Conservation (phyloP, 2,797 vertebrate genomes). For the Euphonia xanthogaster region DNA sequence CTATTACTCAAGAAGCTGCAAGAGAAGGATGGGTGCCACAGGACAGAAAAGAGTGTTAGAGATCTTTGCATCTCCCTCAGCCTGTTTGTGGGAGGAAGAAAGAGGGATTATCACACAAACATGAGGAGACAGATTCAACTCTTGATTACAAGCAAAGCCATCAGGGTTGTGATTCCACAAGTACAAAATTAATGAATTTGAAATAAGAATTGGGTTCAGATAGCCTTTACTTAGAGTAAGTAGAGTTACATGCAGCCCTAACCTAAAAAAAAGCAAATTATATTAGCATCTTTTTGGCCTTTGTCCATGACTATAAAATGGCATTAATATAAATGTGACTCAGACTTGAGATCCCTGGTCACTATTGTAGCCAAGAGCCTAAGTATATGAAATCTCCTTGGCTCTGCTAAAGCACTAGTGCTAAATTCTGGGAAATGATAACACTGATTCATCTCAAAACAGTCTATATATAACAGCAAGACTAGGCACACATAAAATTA, state of each 20-base stretch:
- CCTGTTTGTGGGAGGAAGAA: neutral
- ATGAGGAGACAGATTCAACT: neutral
- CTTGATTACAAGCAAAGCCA: neutral
- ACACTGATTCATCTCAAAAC: constrained; percentile 59
- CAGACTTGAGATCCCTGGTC: constrained; percentile 29
- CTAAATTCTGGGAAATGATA: constrained; percentile 61
- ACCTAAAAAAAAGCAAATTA: neutral
- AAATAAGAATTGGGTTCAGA: neutral
- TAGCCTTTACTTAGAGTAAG: neutral
- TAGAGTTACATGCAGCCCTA: neutral
- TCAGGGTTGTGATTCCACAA: neutral
- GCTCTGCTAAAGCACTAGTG: constrained; percentile 32
- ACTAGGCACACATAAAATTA: constrained; percentile 58
- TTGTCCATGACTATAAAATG: constrained; percentile 21
- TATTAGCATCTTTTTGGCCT: constrained; percentile 31
- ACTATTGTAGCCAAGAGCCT: constrained; percentile 35
- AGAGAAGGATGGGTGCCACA: neutral
- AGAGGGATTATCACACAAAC: neutral
- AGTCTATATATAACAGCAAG: constrained; percentile 64
- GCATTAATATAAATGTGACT: constrained; percentile 41
- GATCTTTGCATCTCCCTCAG: neutral
- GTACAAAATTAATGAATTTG: neutral
- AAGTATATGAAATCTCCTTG: constrained; percentile 49
- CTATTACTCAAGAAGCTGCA: neutral
- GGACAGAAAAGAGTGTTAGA: neutral